Evolutionary conservation across 1,140 invertebrate species (phyloP).

Genomic region (Sarcophaga peregrina): DNA sequence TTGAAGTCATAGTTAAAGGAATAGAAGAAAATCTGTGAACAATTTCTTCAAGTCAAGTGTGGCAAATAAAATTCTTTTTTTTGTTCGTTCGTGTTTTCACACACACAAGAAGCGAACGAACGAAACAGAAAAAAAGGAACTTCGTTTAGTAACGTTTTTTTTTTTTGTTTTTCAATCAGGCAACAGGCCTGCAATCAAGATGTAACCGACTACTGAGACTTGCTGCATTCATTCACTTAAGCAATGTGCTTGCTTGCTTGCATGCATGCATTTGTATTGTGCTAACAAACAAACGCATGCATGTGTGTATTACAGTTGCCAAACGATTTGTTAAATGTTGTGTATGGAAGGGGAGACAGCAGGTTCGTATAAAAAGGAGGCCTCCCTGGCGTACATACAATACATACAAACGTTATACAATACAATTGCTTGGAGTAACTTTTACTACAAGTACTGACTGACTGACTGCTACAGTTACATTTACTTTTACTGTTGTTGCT

Average conservation of each 20-base stretch:
- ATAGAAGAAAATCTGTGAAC: slow-evolving; percentile 20
- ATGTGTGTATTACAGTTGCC: background rate
- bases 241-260: no score
- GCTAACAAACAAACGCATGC: background rate
- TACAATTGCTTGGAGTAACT: slow-evolving; percentile 14
- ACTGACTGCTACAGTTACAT: background rate
- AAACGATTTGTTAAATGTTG: no score
- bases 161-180: background rate
- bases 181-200: background rate
- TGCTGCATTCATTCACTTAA: no score
- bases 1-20: background rate
- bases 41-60: slow-evolving; percentile 12
- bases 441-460: background rate
- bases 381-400: background rate
- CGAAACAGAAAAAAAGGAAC: background rate
- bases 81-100: background rate
- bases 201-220: background rate
- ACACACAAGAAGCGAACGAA: no score
- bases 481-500: background rate
- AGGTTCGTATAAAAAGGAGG: background rate
- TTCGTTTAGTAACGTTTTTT: background rate
- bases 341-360: no score
- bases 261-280: no score
- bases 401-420: background rate
- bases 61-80: background rate